Base-by-base conservation (phyloP, 1,140 invertebrate genomes). In the Drosophila pseudoobscura region DNA sequence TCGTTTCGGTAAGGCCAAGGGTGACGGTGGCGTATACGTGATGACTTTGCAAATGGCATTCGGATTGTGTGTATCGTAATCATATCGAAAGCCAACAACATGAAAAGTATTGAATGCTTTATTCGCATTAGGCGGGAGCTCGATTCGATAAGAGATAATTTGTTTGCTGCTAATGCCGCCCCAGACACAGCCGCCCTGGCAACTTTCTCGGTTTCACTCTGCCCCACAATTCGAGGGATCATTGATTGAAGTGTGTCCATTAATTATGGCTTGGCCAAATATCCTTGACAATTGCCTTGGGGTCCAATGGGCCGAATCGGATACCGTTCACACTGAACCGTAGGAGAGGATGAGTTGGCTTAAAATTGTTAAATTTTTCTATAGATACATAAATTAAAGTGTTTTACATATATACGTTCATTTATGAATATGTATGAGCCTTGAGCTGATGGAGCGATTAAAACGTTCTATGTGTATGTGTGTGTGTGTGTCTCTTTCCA, bases 11-110 rank as follows among this genome's bases (percentile, higher is more conserved):
- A 29, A 26, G 51, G 35, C 11, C 35, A 13, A 13, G 11, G 11
- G 35, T 13, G 11, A 39, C 43, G 69, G 72, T 87, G 78, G 78
- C 78, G 84, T 83, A 88, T 88, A 87, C 83, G 83, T 88, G 83
- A 88, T 88, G 83, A 88, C 83, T 89, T 83, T 83, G 83, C 83
- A 88, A 88, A 88, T 88, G 84, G 66, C 82, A 62, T 70, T 62
- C 11, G 20, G 8, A 29, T 43, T 43, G 26, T 29, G 50, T 50
- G 62, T 60, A 50, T 57, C 51, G 78, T 75, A 85, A 87, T 85
- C 80, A 62, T 69, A 83, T 84, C 63, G 75, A 79, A 76, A 62
- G 80, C 71, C 66, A 77, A 88, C 61, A 69, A 61, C 74, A 85
- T 85, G 77, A 87, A 85, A 80, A 78, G 44, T 77, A 63, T 72